Evolutionary conservation across 2,797 vertebrate species (phyloP).

Genomic region (Acrossocheilus wenchowensis): DNA sequence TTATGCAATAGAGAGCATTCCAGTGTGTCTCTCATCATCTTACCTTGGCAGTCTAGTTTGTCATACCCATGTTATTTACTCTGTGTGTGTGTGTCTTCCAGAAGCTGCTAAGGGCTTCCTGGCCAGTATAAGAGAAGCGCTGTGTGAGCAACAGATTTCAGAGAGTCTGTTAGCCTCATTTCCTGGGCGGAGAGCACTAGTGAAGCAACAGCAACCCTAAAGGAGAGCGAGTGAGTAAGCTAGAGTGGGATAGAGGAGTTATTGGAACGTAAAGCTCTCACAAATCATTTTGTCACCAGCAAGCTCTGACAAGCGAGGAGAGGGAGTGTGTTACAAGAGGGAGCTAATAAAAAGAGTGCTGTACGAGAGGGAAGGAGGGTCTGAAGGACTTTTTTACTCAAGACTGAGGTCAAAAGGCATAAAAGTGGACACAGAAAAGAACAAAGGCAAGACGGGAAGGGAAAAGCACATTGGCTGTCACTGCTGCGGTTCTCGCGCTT

Average conservation of each 20-base stretch:
- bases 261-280: conserved; percentile 69
- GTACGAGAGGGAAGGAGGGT: conserved; percentile 44
- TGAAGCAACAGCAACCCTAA: conserved; percentile 79
- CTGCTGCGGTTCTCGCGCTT: conserved; percentile 47
- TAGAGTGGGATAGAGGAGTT: conserved; percentile 65
- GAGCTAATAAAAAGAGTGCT: conserved; percentile 32
- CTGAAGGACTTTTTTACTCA: background rate
- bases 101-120: conserved; percentile 29
- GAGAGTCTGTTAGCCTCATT: conserved; percentile 81
- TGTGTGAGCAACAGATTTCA: conserved; percentile 72
- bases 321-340: conserved; percentile 56
- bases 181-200: conserved; percentile 84
- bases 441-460: conserved; percentile 59
- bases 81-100: conserved; percentile 16
- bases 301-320: conserved; percentile 75
- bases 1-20: conserved; percentile 30
- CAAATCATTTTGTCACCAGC: conserved; percentile 80
- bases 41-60: conserved; percentile 53
- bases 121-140: conserved; percentile 39
- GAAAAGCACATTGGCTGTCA: conserved; percentile 47
- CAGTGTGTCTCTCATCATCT: conserved; percentile 27
- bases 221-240: conserved; percentile 58
- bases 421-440: conserved; percentile 29
- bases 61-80: conserved; percentile 67
- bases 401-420: conserved; percentile 18